Base-by-base conservation (phyloP, 2,797 vertebrate genomes). In the Pangasius larnaudii region DNA sequence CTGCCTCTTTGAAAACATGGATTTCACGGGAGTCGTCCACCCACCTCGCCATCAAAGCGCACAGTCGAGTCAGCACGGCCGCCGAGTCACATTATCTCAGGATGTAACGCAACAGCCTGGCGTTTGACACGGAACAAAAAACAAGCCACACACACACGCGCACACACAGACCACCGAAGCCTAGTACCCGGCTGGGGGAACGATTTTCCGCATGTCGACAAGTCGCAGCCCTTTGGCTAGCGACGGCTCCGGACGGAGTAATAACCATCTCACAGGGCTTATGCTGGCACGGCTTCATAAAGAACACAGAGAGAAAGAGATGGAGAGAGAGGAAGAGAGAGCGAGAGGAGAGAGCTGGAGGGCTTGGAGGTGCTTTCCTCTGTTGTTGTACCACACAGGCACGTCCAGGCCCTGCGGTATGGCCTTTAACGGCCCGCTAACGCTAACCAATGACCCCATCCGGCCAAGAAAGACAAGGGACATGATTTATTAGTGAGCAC, bases 311-410 rank as follows among this genome's bases (percentile, higher is more conserved):
- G 91, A 90, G 93, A 93, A 92, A 93, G 93, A 88, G 91, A 93
- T 92, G 93, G 95, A 93, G 95, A 93, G 94, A 93, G 93, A 91
- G 93, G 63, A 42, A 51, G 27, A 63, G 93, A 74, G 14, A 39
- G 53, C 6, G 53, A 80, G 19, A 59, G 27, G 16, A 82, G 94
- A 94, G 39, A 81, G 59, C 84, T 94, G 94, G 94, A 96, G 94
- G 95, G 95, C 95, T 75, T 96, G 93, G 94, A 96, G 95, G 94
- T 95, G 92, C 93, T 96, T 90, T 96, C 93, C 94, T 96, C 94
- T 96, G 95, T 96, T 96, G 95, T 96, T 94, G 93, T 95, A 95
- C 95, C 95, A 95, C 95, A 96, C 95, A 95, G 96, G 95, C 96
- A 94, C 94, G 94, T 95, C 95, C 94, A 96, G 94, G 92, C 95